A percentile compares a stretch with the other conserved stretches of the same genome.
These are phyloP conservation scores for Pteropus rufus DNA, from an alignment of 2,797 vertebrate genomes.

Conservation along the genomic window DNA sequence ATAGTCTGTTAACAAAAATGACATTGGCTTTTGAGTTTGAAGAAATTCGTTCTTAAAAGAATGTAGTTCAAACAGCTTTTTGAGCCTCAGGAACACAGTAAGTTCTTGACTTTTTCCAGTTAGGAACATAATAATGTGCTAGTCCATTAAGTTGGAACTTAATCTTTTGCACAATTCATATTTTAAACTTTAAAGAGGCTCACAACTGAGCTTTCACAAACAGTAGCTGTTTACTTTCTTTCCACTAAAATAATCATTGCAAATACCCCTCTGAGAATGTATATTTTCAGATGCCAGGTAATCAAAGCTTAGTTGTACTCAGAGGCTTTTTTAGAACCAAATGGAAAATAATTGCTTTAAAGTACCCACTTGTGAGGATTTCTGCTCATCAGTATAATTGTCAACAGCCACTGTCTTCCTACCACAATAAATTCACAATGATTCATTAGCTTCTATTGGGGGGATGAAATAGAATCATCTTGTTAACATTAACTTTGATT, in stretches of 20 bases:
- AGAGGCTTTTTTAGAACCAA: constrained; percentile 59
- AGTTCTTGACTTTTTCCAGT: background rate
- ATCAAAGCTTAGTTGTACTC: constrained; percentile 74
- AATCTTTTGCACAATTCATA: constrained; percentile 48
- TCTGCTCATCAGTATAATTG: constrained; percentile 79
- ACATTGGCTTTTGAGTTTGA: background rate
- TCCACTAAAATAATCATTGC: constrained; percentile 57
- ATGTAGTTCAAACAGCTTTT: background rate
- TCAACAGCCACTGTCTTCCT: constrained; percentile 72
- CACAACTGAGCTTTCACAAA: constrained; percentile 31
- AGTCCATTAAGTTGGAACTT: background rate
- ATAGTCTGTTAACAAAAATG: background rate
- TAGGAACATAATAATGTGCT: background rate
- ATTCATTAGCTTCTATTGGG: constrained; percentile 77
- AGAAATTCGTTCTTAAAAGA: constrained; percentile 21
- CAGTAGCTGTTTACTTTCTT: constrained; percentile 51
- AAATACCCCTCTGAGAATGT: constrained; percentile 72
- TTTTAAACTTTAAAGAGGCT: constrained; percentile 64
- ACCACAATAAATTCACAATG: constrained; percentile 75
- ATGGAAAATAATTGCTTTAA: constrained; percentile 80
- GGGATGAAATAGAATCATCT: constrained; percentile 69
- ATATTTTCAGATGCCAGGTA: constrained; percentile 76
- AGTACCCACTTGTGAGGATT: constrained; percentile 74
- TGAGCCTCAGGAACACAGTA: background rate
- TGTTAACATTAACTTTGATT: constrained; percentile 66